Base-by-base conservation (phyloP, 2,888 invertebrate genomes). In the Pterostichus madidus region DNA sequence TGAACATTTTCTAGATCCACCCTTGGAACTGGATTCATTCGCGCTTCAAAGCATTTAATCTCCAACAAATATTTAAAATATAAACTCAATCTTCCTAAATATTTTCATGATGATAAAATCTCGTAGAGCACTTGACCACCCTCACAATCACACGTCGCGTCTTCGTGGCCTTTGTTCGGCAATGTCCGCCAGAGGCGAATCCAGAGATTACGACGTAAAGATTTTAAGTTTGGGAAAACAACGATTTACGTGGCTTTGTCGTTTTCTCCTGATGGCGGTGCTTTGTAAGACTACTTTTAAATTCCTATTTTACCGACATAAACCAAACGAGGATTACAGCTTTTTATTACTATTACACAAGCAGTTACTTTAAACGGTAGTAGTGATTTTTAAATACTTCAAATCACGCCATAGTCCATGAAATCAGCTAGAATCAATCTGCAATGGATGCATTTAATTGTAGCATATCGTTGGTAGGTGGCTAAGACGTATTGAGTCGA, bases 181-280 rank as follows among this genome's bases (percentile, higher is more conserved):
- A 8, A 64, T 35, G 64, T 64, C 13, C 0, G 64, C 64, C 64
- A 5, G 32, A 10, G 7, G 64, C 64, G 13, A 10, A 11, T 32
- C 31, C 31, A 17, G 24, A 64, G 64, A 64, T 64, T 64, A 64
- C 64, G 64, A 64, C 13, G 64, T 64, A 64, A 64, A 31, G 64
- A 32, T n/a, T 35, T 64, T 31, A 31, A 59, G 24, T 59, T 32
- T 49, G 49, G 5, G 32, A 35, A 35, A 64, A 64, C 64, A 64
- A 64, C 64, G 59, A 11, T 2, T 59, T 39, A 39, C 39, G 24
- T 24, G 24, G 24, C 24, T 24, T 24, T 56, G 53, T 56, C 59
- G 31, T 59, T 31, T 59, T 31, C 24, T 24, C 24, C 24, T 24
- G 24, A 24, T 24, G 24, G 24, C 24, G 24, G 24, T 24, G 24